A percentile compares a stretch with the other conserved stretches of the same genome.
phyloP scores from a whole-genome alignment of 2,797 vertebrate genomes.

The Taeniopygia guttata region DNA sequence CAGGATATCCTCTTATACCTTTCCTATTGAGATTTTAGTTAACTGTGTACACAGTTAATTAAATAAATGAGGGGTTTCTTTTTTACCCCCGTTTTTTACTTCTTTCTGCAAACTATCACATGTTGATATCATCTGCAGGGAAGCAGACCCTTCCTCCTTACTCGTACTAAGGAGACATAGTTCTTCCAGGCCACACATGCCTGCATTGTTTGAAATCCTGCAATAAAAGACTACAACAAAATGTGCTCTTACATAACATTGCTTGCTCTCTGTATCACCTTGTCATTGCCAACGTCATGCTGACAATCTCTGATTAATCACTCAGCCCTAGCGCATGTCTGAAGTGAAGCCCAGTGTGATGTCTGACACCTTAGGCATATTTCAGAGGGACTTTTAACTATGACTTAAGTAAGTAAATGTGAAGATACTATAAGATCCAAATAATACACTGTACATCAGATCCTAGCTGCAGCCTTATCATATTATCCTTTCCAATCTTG shows the following conservation, averaged over 20 bases:
- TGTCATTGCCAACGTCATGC: background rate
- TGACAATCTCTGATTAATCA: background rate
- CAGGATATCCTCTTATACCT: background rate
- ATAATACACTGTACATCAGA: constrained; percentile 16
- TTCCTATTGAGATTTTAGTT: background rate
- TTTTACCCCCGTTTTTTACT: background rate
- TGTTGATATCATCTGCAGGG: rapidly evolving
- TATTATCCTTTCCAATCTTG: constrained; percentile 54
- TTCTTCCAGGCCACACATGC: background rate
- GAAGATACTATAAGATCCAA: background rate
- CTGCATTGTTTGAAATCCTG: background rate
- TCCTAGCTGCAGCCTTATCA: constrained; percentile 38
- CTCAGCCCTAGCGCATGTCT: background rate
- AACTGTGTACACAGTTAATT: background rate
- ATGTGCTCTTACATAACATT: background rate
- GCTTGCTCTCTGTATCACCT: background rate
- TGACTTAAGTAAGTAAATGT: constrained; percentile 32
- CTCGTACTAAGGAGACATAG: background rate
- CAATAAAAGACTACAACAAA: background rate
- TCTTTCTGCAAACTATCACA: background rate
- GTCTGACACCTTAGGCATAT: background rate
- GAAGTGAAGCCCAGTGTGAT: background rate
- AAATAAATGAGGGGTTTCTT: rapidly evolving
- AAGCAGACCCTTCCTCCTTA: background rate
- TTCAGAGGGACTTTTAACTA: constrained; percentile 28